Evolutionary conservation across 1,140 invertebrate genomes (phyloP).

Genomic region (Drosophila arizonae): DNA sequence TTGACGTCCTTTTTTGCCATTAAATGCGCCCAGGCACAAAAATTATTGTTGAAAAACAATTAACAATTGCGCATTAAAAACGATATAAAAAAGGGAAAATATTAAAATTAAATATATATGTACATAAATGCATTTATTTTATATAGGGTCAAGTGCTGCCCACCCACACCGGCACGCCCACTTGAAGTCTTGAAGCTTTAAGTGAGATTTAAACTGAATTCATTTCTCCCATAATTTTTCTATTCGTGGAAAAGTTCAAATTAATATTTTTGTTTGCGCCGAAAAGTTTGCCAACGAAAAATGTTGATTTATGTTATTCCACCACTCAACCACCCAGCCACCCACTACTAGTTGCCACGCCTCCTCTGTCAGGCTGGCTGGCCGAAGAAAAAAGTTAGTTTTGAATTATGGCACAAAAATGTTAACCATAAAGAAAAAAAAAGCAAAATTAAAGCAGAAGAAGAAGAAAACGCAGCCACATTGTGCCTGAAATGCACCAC

Average conservation of each 20-base stretch:
- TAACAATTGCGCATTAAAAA: conserved; percentile 70
- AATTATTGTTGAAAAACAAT: conserved; percentile 76
- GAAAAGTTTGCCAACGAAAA: conserved; percentile 66
- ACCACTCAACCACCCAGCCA: neutral
- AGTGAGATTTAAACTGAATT: conserved; percentile 16
- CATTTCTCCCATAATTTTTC: conserved; percentile 46
- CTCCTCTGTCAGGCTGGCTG: neutral
- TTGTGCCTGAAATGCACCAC: conserved; percentile 12
- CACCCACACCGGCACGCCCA: neutral
- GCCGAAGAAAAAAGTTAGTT: conserved; percentile 62
- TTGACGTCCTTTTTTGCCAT: conserved; percentile 40
- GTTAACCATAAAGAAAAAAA: conserved; percentile 36
- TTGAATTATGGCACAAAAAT: conserved; percentile 72
- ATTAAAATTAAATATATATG: conserved; percentile 17
- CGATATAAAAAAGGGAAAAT: conserved; percentile 16
- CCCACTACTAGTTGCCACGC: neutral
- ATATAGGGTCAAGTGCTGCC: neutral
- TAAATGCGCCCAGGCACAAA: conserved; percentile 51
- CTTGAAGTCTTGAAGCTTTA: conserved; percentile 22
- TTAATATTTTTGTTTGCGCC: conserved; percentile 79
- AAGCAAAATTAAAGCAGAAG: conserved; percentile 36
- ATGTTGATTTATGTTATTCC: conserved; percentile 77
- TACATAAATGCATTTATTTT: conserved; percentile 4
- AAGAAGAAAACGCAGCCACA: conserved; percentile 29
- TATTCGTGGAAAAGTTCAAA: conserved; percentile 70